These are phyloP conservation scores for Rhea americana DNA, from an alignment of 2,113 vertebrate genomes.

Conservation along the genomic window DNA sequence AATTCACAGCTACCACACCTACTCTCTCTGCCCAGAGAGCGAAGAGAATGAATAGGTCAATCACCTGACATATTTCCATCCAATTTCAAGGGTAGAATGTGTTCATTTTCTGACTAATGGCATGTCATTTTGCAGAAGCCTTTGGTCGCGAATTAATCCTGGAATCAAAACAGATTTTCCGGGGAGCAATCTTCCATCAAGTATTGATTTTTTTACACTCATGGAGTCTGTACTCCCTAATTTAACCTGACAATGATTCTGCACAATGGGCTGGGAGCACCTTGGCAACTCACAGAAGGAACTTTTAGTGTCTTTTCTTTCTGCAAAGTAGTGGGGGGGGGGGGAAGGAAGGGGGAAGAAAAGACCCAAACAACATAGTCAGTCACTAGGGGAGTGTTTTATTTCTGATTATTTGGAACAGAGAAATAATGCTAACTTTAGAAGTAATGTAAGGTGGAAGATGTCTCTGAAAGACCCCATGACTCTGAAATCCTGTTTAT, in stretches of 20 bases:
- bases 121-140: conserved; percentile 98
- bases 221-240: conserved; percentile 99
- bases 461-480: conserved; percentile 43
- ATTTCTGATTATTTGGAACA: conserved; percentile 84
- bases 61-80: conserved; percentile 99
- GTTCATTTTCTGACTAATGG: conserved; percentile 99
- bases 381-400: conserved; percentile 73
- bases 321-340: conserved; percentile 77
- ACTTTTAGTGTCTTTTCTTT: conserved; percentile 87
- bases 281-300: conserved; percentile 95
- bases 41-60: conserved; percentile 92
- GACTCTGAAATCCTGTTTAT: conserved; percentile 64
- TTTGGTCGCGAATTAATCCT: conserved; percentile 99
- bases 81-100: conserved; percentile 99
- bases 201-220: conserved; percentile 99
- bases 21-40: conserved; percentile 84
- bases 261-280: conserved; percentile 98
- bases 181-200: conserved; percentile 99
- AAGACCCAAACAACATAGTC: conserved; percentile 71
- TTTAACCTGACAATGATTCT: conserved; percentile 99
- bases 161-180: conserved; percentile 99
- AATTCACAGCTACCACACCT: conserved; percentile 87
- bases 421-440: conserved; percentile 73
- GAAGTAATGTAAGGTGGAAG: conserved; percentile 43
- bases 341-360: conserved; percentile 60